These are phyloP conservation scores for Simalia tracyae DNA, from an alignment of 2,797 vertebrate genomes.

Conservation along the genomic window DNA sequence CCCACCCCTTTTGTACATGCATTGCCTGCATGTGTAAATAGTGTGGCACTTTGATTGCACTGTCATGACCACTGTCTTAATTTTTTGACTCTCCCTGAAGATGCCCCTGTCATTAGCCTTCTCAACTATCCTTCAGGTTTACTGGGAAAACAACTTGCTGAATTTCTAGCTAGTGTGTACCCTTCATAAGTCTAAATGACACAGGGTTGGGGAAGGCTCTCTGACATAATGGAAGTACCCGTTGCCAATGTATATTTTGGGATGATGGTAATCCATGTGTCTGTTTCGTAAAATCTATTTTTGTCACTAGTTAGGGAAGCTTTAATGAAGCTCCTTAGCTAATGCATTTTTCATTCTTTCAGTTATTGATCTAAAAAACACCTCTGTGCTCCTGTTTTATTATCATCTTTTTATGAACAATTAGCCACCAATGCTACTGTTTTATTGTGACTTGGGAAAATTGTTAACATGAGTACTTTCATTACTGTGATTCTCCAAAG, in stretches of 20 bases:
- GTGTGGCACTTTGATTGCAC: no score
- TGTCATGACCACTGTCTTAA: no score
- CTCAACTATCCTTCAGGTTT: no score
- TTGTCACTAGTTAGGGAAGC: background rate
- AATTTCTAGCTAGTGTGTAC: no score
- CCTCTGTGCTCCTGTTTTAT: conserved; percentile 15
- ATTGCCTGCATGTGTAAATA: no score
- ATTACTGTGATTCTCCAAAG: conserved; percentile 49
- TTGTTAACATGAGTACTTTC: conserved; percentile 54
- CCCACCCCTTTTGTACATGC: background rate
- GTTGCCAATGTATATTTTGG: conserved; percentile 25
- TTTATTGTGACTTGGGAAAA: conserved; percentile 54
- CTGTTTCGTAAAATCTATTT: conserved; percentile 32
- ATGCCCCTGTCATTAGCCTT: no score
- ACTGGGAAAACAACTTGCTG: no score
- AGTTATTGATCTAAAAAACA: conserved; percentile 45
- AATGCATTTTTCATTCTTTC: conserved; percentile 23
- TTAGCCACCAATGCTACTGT: conserved; percentile 41
- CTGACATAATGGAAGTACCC: conserved; percentile 21
- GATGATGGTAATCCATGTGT: conserved; percentile 11
- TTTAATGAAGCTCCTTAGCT: conserved; percentile 11
- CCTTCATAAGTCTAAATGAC: no score
- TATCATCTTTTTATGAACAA: conserved; percentile 57
- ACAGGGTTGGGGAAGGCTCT: no score
- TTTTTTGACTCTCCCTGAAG: no score